Conservation (phyloP, 2,888 invertebrate species). For the Drosophila austrosaltans region DNA sequence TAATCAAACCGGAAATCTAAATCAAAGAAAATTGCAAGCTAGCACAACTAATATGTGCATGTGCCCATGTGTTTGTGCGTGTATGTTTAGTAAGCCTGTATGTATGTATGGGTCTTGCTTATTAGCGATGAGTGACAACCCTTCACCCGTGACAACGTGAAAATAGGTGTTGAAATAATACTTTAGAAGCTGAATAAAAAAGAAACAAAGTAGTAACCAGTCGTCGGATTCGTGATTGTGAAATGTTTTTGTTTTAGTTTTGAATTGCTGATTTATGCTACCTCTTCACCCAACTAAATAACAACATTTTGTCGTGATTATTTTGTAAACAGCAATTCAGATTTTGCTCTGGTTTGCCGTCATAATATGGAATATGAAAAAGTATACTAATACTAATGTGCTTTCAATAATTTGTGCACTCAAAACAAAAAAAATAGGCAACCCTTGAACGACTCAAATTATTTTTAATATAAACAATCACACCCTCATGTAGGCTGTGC, state of each 20-base stretch:
- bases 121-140: conserved; percentile 4
- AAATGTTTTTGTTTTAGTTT: no score
- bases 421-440: neutral
- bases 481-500: neutral
- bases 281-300: no score
- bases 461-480: neutral
- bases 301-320: no score
- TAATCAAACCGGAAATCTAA: neutral
- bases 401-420: no score
- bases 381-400: no score
- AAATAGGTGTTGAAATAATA: neutral
- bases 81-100: conserved; percentile 5
- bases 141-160: neutral
- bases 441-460: neutral
- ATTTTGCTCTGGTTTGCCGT: no score
- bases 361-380: no score
- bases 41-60: neutral
- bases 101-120: conserved; percentile 4
- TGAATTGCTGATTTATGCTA: no score
- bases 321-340: no score
- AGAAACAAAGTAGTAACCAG: no score
- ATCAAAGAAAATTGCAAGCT: neutral
- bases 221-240: no score
- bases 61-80: no score
- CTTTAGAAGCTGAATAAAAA: neutral